phyloP scores from a whole-genome alignment of 2,113 vertebrate genomes.

The Nansenia antarctica region DNA sequence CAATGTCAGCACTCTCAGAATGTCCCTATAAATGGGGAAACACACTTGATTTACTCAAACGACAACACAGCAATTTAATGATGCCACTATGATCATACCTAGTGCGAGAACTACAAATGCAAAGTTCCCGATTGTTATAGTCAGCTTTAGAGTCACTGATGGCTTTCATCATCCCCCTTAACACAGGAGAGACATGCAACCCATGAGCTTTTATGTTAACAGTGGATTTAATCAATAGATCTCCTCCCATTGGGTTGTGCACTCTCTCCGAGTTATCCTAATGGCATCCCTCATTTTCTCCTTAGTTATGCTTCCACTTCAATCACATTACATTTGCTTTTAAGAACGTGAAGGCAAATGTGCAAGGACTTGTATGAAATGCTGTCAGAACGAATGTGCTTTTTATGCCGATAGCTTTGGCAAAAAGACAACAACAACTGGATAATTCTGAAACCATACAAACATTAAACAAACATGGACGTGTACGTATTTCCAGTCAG shows the following conservation, averaged over 20 bases:
- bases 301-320: background rate
- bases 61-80: no score
- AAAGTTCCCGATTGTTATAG: slow-evolving; percentile 33
- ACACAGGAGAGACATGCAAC: slow-evolving; percentile 16
- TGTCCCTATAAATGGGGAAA: background rate
- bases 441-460: background rate
- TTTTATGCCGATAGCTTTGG: background rate
- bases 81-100: background rate
- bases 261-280: background rate
- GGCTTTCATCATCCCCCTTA: slow-evolving; percentile 29
- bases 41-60: background rate
- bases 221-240: slow-evolving; percentile 40
- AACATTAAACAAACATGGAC: background rate
- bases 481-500: background rate
- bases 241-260: slow-evolving; percentile 12
- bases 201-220: slow-evolving; percentile 42
- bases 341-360: background rate
- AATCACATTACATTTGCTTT: slow-evolving; percentile 8
- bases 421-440: no score
- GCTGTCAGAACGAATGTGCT: background rate
- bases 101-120: slow-evolving; percentile 11
- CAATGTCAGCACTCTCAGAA: slow-evolving; percentile 16
- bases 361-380: background rate
- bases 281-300: slow-evolving; percentile 4
- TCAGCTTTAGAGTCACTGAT: slow-evolving; percentile 45